Percentiles rank a stretch among this genome's conserved stretches.
Evolutionary conservation across 2,113 vertebrate species (phyloP).

Genomic region (Phodopus roborovskii): DNA sequence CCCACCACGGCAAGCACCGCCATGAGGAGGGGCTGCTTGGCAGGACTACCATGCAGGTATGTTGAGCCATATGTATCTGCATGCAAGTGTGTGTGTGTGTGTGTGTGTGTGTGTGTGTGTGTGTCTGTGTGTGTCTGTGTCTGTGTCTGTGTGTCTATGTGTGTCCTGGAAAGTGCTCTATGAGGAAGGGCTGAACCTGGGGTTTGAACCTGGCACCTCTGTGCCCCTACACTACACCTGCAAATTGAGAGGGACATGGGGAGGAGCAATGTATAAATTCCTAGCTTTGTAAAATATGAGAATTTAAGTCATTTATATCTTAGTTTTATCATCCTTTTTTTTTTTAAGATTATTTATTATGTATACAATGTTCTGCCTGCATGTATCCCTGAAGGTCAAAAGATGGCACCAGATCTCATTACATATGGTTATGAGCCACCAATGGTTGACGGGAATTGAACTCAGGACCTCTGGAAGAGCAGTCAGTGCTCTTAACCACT

Average conservation of each 20-base stretch:
- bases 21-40: constrained; percentile 77
- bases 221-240: too few relatives aligned
- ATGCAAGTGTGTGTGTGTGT: rapidly evolving
- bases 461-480: too few relatives aligned
- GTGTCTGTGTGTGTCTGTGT: too few relatives aligned
- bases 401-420: too few relatives aligned
- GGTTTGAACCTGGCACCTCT: not conserved
- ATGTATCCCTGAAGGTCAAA: too few relatives aligned
- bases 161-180: not conserved
- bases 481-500: too few relatives aligned
- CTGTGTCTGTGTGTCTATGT: too few relatives aligned
- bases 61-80: rapidly evolving
- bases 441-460: too few relatives aligned
- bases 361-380: too few relatives aligned
- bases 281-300: not conserved
- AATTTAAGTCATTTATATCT: not conserved
- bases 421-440: too few relatives aligned
- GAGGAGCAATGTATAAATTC: not conserved
- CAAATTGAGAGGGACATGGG: not conserved
- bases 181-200: not conserved
- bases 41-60: constrained; percentile 84
- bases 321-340: not conserved
- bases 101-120: rapidly evolving
- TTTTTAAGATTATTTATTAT: too few relatives aligned
- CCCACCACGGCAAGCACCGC: constrained; percentile 84